Conservation (phyloP, 1,140 invertebrate species). For the Trichoplusia ni region DNA sequence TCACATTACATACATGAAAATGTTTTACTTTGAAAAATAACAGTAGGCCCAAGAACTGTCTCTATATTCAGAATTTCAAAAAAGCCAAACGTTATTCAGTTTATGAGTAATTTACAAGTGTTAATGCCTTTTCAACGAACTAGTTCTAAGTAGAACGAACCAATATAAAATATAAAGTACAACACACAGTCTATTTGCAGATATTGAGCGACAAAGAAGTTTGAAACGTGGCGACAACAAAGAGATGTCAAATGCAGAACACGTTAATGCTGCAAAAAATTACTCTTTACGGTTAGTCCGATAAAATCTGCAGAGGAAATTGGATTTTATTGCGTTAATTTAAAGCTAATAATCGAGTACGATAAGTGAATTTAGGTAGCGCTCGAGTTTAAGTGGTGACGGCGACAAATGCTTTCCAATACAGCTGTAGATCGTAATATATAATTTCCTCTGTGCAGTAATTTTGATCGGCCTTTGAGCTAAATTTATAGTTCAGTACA, state of each 20-base stretch:
- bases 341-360: neutral
- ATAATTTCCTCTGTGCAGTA: neutral
- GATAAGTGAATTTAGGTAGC: neutral
- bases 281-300: slow-evolving; percentile 1
- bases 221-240: slow-evolving; percentile 22
- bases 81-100: too few relatives aligned
- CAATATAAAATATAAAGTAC: slow-evolving; percentile 16
- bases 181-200: slow-evolving; percentile 13
- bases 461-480: too few relatives aligned
- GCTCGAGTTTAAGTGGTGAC: neutral
- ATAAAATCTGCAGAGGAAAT: neutral
- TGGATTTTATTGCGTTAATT: neutral
- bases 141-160: neutral
- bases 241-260: slow-evolving; percentile 29
- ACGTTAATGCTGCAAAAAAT: slow-evolving; percentile 21
- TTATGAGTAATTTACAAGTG: neutral
- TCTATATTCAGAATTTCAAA: too few relatives aligned
- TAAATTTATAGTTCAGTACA: too few relatives aligned
- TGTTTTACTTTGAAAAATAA: too few relatives aligned
- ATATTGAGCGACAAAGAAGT: slow-evolving; percentile 30
- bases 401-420: slow-evolving; percentile 4
- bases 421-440: neutral
- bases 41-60: too few relatives aligned
- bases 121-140: neutral
- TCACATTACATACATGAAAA: too few relatives aligned